Evolutionary conservation across 2,888 invertebrate genomes (phyloP).

Genomic region (Augiades crinisus): DNA sequence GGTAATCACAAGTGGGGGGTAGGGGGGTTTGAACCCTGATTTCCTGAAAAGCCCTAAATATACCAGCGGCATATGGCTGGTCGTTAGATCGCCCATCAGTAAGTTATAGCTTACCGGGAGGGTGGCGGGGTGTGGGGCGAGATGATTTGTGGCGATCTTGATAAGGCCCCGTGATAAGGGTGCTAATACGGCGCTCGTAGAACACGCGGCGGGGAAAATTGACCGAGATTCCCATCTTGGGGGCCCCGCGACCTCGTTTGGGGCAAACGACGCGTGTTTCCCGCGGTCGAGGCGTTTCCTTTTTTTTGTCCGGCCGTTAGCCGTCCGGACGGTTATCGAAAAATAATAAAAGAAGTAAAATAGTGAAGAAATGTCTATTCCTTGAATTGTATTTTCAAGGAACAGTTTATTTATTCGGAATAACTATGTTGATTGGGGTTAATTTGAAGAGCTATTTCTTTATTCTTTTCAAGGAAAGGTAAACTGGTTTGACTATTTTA

Average conservation of each 20-base stretch:
- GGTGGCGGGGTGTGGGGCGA: conserved; percentile 41
- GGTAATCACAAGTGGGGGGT: no score
- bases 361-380: background rate
- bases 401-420: no score
- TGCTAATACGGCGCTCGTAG: conserved; percentile 44
- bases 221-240: conserved; percentile 41
- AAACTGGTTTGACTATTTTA: no score
- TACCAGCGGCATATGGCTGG: no score
- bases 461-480: no score
- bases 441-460: no score
- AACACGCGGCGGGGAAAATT: conserved; percentile 46
- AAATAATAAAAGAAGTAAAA: background rate
- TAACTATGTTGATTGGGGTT: no score
- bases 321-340: background rate
- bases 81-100: no score
- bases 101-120: no score
- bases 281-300: background rate
- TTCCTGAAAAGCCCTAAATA: no score
- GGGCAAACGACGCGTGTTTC: background rate
- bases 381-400: no score
- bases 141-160: conserved; percentile 55
- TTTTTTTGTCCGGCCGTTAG: background rate
- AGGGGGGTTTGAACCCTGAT: no score
- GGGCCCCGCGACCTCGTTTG: conserved; percentile 20
- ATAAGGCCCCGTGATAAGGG: conserved; percentile 37